These are phyloP conservation scores for Scrobipalpa atriplicella DNA, from an alignment of 2,888 invertebrate genomes.

Conservation along the genomic window DNA sequence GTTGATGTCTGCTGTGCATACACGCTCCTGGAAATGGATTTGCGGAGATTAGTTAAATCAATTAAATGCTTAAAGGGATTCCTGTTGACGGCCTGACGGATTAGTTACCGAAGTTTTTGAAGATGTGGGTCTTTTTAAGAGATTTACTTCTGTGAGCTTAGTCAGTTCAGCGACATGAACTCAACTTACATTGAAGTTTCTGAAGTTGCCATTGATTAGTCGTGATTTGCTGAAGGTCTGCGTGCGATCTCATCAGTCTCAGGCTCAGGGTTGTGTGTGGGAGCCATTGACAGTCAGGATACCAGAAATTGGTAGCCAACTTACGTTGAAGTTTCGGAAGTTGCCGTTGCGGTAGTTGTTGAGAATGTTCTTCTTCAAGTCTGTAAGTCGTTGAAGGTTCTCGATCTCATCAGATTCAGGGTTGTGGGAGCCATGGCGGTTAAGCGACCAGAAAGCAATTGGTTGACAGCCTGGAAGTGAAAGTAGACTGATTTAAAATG, in stretches of 20 bases:
- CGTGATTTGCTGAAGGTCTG: too few relatives aligned
- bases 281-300: too few relatives aligned
- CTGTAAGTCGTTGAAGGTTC: conserved; percentile 79
- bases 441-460: conserved; percentile 87
- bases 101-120: too few relatives aligned
- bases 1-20: conserved; percentile 87
- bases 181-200: not conserved
- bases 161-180: too few relatives aligned
- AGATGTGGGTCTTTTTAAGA: too few relatives aligned
- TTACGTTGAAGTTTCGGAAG: conserved; percentile 70
- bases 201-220: too few relatives aligned
- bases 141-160: too few relatives aligned
- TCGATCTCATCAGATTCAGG: conserved; percentile 82
- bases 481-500: not conserved
- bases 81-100: too few relatives aligned
- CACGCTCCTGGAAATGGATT: conserved; percentile 64
- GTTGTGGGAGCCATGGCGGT: conserved; percentile 87
- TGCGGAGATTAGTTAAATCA: not conserved
- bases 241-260: too few relatives aligned
- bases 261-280: too few relatives aligned
- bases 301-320: too few relatives aligned
- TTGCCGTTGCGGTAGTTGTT: conserved; percentile 84
- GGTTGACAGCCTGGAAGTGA: conserved; percentile 85
- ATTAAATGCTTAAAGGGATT: too few relatives aligned
- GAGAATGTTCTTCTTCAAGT: conserved; percentile 84